These are phyloP conservation scores for Nipponia nippon DNA, from an alignment of 2,113 vertebrate genomes.

Conservation along the genomic window DNA sequence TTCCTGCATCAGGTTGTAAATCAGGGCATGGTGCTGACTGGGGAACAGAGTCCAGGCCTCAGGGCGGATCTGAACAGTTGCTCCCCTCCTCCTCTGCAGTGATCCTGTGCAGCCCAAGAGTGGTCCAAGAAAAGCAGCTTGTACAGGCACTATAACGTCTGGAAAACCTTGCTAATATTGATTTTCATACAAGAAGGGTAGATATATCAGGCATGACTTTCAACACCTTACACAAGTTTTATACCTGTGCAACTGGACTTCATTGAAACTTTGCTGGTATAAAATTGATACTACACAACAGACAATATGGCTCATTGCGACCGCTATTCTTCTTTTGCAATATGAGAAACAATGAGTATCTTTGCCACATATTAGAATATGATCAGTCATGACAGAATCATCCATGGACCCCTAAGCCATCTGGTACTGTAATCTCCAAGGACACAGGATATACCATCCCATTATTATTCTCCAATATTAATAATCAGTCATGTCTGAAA, in stretches of 20 bases:
- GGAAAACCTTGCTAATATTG: constrained; percentile 33
- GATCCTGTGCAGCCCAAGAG: neutral
- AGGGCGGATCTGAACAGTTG: neutral
- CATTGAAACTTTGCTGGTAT: neutral
- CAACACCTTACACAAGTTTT: neutral
- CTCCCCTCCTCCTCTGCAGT: constrained; percentile 1
- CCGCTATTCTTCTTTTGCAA: neutral
- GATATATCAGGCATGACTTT: neutral
- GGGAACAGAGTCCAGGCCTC: neutral
- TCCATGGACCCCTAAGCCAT: neutral
- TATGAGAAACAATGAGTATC: rapidly evolving
- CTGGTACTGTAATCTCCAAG: neutral
- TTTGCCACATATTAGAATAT: neutral
- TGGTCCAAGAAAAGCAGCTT: constrained; percentile 38
- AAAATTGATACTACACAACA: neutral
- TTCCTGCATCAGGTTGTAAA: constrained; percentile 37
- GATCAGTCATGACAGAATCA: neutral
- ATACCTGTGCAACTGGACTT: neutral
- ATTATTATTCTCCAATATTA: neutral
- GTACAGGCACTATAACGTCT: neutral
- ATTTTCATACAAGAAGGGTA: neutral
- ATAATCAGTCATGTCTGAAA: neutral
- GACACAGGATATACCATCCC: neutral
- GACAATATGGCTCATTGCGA: neutral
- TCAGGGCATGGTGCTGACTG: constrained; percentile 8